Percentiles rank a stretch among this genome's conserved stretches.
These are phyloP conservation scores for Eriosoma lanigerum DNA, from an alignment of 1,140 invertebrate genomes.

Conservation along the genomic window DNA sequence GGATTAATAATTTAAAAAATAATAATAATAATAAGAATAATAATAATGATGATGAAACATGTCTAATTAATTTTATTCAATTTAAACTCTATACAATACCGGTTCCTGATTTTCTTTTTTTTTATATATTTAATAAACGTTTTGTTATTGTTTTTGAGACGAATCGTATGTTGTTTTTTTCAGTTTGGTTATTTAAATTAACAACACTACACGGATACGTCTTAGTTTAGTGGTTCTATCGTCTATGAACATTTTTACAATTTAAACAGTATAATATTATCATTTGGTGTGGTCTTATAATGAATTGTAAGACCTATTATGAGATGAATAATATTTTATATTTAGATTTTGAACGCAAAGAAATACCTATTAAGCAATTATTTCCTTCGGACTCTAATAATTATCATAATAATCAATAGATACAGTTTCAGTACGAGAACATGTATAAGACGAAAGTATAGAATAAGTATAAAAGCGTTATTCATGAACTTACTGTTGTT, in stretches of 20 bases:
- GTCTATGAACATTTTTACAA: not conserved
- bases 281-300: not conserved
- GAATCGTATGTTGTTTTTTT: not conserved
- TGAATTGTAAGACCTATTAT: not conserved
- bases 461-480: too few species aligned
- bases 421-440: too few species aligned
- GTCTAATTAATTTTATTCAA: constrained; percentile 3
- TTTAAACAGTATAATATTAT: not conserved
- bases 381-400: too few species aligned
- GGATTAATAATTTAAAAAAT: not conserved
- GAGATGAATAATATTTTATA: not conserved
- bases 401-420: too few species aligned
- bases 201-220: too few species aligned
- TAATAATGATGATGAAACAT: not conserved
- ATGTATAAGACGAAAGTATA: too few species aligned
- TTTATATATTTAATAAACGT: not conserved
- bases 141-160: not conserved
- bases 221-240: not conserved
- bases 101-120: not conserved
- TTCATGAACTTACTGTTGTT: constrained; percentile 55
- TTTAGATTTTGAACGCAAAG: not conserved
- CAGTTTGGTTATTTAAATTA: not conserved
- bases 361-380: not conserved
- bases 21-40: constrained; percentile 1
- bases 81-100: not conserved